Conservation (phyloP, 1,140 invertebrate genomes). For the Saccostrea glomerata region DNA sequence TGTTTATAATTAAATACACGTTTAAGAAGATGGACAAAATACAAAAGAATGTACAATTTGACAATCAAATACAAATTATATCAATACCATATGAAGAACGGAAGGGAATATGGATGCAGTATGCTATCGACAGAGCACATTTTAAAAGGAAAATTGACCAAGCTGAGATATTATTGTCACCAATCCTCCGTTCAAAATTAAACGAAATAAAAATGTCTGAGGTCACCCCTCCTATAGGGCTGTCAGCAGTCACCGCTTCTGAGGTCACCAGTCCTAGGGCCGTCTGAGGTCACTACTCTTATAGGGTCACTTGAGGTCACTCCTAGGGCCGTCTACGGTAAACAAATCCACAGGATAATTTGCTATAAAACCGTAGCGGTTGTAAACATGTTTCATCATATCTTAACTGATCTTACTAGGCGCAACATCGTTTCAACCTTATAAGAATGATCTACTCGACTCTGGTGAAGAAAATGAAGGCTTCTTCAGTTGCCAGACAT, state of each 20-base stretch:
- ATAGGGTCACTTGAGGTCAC: not conserved
- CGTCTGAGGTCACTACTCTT: slow-evolving; percentile 2
- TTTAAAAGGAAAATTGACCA: slow-evolving; percentile 37
- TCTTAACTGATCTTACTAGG: slow-evolving; percentile 31
- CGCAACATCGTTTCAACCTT: slow-evolving; percentile 22
- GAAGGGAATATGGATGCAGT: slow-evolving; percentile 44
- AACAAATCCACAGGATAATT: slow-evolving; percentile 8
- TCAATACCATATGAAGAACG: slow-evolving; percentile 40
- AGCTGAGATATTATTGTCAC: slow-evolving; percentile 35
- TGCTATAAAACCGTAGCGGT: slow-evolving; percentile 34
- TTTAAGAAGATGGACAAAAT: slow-evolving; percentile 40
- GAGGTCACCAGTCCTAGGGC: not conserved
- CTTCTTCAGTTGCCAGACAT: slow-evolving; percentile 29
- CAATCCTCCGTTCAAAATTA: slow-evolving; percentile 41
- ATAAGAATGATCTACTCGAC: slow-evolving; percentile 37
- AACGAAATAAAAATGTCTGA: slow-evolving; percentile 41
- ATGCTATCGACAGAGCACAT: slow-evolving; percentile 42
- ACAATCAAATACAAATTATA: slow-evolving; percentile 40
- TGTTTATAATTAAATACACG: slow-evolving; percentile 24
- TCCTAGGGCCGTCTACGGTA: slow-evolving; percentile 12
- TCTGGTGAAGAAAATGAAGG: slow-evolving; percentile 36
- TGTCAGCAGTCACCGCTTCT: not conserved
- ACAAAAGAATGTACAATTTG: slow-evolving; percentile 40
- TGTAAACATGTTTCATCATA: slow-evolving; percentile 33
- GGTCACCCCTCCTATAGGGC: not conserved